A percentile compares a stretch with the other conserved stretches of the same genome.
These are phyloP conservation scores for Patella vulgata DNA, from an alignment of 1,140 invertebrate species.

Conservation along the genomic window DNA sequence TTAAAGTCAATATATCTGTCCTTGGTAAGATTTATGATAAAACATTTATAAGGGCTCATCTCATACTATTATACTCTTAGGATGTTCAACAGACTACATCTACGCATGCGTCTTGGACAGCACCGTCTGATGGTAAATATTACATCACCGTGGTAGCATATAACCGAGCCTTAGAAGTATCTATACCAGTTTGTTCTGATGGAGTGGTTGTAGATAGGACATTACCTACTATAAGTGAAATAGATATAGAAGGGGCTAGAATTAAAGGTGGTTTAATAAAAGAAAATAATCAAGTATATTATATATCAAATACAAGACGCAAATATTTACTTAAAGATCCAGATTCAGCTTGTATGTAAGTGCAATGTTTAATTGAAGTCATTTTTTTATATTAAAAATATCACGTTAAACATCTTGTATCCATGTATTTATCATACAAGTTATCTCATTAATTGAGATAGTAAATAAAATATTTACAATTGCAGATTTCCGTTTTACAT, in stretches of 20 bases:
- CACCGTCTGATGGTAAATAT: constrained; percentile 27
- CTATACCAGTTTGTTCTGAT: constrained; percentile 44
- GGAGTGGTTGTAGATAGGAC: constrained; percentile 31
- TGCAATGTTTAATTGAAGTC: neutral
- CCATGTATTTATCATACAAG: neutral
- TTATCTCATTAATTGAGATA: no score
- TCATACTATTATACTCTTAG: no score
- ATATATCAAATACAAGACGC: constrained; percentile 15
- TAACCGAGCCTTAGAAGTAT: constrained; percentile 36
- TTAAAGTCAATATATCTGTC: no score
- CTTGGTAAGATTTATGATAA: no score
- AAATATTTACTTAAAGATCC: constrained; percentile 17
- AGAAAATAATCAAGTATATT: constrained; percentile 8
- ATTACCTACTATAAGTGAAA: constrained; percentile 14
- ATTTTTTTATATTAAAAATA: constrained; percentile 1
- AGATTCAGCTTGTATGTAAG: constrained; percentile 33
- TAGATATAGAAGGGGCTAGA: constrained; percentile 22
- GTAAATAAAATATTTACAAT: no score
- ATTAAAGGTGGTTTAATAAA: constrained; percentile 25
- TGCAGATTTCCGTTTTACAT: constrained; percentile 3
- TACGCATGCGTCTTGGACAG: constrained; percentile 16
- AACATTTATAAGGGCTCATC: no score
- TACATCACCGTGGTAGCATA: constrained; percentile 40
- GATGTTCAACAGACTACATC: constrained; percentile 33
- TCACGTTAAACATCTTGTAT: constrained; percentile 1